phyloP scores from a whole-genome alignment of 1,140 invertebrate genomes.

The Meloidogyne floridensis region DNA sequence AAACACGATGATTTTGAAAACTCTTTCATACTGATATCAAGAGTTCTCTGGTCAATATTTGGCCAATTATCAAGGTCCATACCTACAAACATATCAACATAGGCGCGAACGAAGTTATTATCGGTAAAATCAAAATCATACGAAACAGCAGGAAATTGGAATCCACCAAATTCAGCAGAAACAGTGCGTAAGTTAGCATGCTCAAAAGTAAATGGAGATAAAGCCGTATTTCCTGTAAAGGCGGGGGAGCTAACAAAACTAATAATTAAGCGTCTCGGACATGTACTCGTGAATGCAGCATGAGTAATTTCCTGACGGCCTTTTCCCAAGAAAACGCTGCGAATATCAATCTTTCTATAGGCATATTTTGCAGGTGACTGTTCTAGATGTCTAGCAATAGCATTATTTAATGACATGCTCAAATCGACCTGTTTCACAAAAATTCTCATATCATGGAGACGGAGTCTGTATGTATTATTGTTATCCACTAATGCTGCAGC shows the following conservation, averaged over 20 bases:
- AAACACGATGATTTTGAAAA: slow-evolving; percentile 17
- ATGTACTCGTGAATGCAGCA: slow-evolving; percentile 18
- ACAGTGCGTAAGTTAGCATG: slow-evolving; percentile 32
- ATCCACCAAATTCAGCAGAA: slow-evolving; percentile 25
- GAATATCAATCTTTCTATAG: slow-evolving; percentile 28
- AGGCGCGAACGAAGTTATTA: slow-evolving; percentile 14
- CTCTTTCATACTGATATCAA: slow-evolving; percentile 33
- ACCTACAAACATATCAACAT: slow-evolving; percentile 34
- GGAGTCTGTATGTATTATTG: background rate
- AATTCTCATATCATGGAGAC: slow-evolving; percentile 22
- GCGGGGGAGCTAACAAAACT: slow-evolving; percentile 9
- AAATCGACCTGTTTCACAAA: slow-evolving; percentile 35
- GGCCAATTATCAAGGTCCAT: background rate
- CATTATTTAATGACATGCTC: slow-evolving; percentile 38
- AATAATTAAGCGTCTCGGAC: slow-evolving; percentile 29
- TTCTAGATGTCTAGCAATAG: slow-evolving; percentile 31
- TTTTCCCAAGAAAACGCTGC: slow-evolving; percentile 24
- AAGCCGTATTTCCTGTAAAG: background rate
- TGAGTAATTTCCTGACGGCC: slow-evolving; percentile 33
- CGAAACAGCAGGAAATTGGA: slow-evolving; percentile 20
- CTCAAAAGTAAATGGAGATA: slow-evolving; percentile 39
- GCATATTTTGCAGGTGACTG: slow-evolving; percentile 16
- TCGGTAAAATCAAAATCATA: slow-evolving; percentile 18
- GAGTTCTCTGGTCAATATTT: slow-evolving; percentile 18
- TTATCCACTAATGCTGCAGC: no score